Conservation (phyloP, 2,888 invertebrate species). For the Ceratothoa steindachneri region DNA sequence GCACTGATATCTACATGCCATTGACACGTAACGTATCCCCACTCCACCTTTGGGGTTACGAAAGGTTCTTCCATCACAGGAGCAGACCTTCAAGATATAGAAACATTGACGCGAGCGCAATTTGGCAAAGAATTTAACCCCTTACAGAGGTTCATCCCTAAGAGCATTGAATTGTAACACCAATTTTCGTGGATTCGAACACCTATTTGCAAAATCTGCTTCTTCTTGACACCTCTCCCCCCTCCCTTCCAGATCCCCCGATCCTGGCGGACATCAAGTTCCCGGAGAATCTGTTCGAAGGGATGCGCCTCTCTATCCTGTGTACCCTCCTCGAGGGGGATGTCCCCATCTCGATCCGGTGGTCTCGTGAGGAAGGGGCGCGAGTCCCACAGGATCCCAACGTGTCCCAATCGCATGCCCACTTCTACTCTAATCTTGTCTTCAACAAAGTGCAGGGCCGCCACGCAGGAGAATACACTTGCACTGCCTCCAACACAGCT, state of each 20-base stretch:
- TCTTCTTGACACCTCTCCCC: too few relatives aligned
- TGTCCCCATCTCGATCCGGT: constrained; percentile 54
- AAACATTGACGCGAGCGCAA: too few relatives aligned
- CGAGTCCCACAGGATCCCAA: constrained; percentile 25
- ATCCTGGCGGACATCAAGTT: constrained; percentile 53
- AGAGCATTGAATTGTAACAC: too few relatives aligned
- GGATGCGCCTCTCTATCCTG: constrained; percentile 53
- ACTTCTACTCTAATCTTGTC: constrained; percentile 51
- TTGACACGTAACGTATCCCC: too few relatives aligned
- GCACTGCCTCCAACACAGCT: constrained; percentile 51
- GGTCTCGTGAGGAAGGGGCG: constrained; percentile 14
- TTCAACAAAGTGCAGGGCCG: constrained; percentile 49
- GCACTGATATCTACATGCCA: too few relatives aligned
- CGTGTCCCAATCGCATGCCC: constrained; percentile 41
- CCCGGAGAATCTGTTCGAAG: constrained; percentile 51
- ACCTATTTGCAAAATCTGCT: too few relatives aligned
- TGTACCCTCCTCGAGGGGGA: constrained; percentile 55
- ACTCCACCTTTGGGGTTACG: too few relatives aligned
- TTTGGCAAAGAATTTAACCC: too few relatives aligned
- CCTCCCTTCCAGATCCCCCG: constrained; percentile 52
- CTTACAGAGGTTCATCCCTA: too few relatives aligned
- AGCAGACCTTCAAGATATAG: too few relatives aligned
- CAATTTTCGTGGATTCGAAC: too few relatives aligned
- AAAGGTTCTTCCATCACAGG: too few relatives aligned
- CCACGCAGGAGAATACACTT: constrained; percentile 52